Evolutionary conservation across 23 tunicate genomes (phyloP).

Genomic region (Ciona savignyi): DNA sequence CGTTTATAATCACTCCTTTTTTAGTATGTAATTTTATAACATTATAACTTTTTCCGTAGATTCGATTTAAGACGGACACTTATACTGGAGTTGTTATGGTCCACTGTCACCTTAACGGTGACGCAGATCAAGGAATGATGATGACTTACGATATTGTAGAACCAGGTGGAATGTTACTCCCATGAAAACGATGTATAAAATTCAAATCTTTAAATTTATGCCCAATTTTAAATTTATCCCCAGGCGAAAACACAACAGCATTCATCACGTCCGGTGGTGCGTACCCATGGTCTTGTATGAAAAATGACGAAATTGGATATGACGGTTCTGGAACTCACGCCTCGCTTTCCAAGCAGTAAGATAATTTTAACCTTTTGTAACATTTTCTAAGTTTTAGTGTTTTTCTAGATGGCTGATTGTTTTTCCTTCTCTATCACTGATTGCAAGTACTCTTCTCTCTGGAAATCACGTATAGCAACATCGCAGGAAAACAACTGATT

Average conservation of each 20-base stretch:
- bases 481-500: too few species aligned
- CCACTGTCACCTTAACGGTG: background rate
- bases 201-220: background rate
- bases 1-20: too few species aligned
- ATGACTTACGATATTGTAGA: background rate
- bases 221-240: background rate
- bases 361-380: too few species aligned
- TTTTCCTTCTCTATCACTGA: too few species aligned
- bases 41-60: background rate
- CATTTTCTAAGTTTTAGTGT: too few species aligned
- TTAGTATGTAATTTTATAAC: too few species aligned
- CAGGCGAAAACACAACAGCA: conserved; percentile 28
- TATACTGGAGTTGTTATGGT: background rate
- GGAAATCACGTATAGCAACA: too few species aligned
- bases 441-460: too few species aligned
- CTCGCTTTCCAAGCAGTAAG: too few species aligned
- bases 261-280: conserved; percentile 38
- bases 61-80: background rate
- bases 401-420: too few species aligned
- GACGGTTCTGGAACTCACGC: too few species aligned
- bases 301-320: too few species aligned
- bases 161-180: background rate
- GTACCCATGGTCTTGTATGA: conserved; percentile 26
- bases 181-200: background rate
- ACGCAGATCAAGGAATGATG: background rate